Evolutionary conservation across 2,797 vertebrate genomes (phyloP).

Genomic region (Zalophus californianus): DNA sequence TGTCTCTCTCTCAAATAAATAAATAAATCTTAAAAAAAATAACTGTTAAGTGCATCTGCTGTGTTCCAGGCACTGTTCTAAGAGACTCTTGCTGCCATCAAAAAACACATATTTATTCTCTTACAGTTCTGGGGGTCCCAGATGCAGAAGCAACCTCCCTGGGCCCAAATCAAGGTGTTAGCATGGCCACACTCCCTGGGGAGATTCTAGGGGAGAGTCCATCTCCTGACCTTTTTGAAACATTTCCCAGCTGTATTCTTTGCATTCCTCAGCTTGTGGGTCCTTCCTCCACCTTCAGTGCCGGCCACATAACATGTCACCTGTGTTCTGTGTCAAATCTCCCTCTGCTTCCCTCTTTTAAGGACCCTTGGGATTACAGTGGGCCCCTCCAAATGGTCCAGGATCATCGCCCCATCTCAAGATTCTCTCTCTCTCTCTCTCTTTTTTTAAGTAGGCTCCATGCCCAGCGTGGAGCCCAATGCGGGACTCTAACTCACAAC

Average conservation of each 20-base stretch:
- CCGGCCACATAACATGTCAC: background rate
- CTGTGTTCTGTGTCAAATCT: background rate
- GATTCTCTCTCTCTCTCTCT: background rate
- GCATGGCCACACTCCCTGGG: background rate
- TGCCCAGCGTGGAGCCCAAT: too few relatives aligned
- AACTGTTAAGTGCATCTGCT: background rate
- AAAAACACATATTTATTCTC: background rate
- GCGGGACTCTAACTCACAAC: too few relatives aligned
- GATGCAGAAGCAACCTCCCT: background rate
- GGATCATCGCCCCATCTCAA: background rate
- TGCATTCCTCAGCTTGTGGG: background rate
- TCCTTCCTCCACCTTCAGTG: background rate
- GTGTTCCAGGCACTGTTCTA: background rate
- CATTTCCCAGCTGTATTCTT: background rate
- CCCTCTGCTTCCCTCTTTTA: background rate
- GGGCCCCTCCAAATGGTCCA: background rate
- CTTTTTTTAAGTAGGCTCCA: too few relatives aligned
- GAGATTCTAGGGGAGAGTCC: background rate
- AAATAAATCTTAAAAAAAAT: background rate
- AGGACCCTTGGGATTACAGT: background rate
- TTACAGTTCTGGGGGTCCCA: background rate
- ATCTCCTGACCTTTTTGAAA: background rate
- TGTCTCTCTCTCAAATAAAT: background rate
- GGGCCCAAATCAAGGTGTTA: background rate
- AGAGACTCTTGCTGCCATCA: background rate